phyloP scores from a whole-genome alignment of 2,888 invertebrate species.

The Sphinx pinastri region DNA sequence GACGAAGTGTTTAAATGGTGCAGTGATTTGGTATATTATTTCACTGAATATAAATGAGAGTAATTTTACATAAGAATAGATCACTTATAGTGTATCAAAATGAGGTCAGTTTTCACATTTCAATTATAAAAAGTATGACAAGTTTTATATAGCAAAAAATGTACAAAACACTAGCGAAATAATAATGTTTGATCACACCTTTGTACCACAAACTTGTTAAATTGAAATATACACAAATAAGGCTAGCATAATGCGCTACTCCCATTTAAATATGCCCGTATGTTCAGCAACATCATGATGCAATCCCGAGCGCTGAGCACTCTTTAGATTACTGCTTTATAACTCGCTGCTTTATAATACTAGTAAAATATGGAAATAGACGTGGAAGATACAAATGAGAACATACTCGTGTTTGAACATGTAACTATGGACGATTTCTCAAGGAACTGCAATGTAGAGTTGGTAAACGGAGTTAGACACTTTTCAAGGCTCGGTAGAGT shows the following conservation, averaged over 20 bases:
- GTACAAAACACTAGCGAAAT: too few relatives aligned
- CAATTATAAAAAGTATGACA: too few relatives aligned
- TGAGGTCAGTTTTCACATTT: too few relatives aligned
- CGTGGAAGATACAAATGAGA: not conserved
- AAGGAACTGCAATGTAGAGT: too few relatives aligned
- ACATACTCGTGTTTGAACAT: not conserved
- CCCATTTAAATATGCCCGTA: not conserved
- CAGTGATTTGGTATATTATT: not conserved
- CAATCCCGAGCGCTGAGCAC: not conserved
- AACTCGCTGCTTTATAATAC: not conserved
- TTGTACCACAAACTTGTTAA: not conserved
- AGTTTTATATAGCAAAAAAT: too few relatives aligned
- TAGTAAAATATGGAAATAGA: not conserved
- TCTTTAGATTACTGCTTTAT: conserved; percentile 1
- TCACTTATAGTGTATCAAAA: too few relatives aligned
- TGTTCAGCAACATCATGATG: not conserved
- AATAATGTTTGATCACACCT: not conserved
- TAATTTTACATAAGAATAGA: too few relatives aligned
- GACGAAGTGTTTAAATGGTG: not conserved
- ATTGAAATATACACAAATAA: not conserved
- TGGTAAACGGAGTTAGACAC: too few relatives aligned
- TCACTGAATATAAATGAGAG: too few relatives aligned
- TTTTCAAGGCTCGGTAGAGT: too few relatives aligned
- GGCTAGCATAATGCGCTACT: not conserved
- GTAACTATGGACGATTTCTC: not conserved